Base-by-base conservation (phyloP, 2,797 vertebrate species). In the Pempheris klunzingeri region DNA sequence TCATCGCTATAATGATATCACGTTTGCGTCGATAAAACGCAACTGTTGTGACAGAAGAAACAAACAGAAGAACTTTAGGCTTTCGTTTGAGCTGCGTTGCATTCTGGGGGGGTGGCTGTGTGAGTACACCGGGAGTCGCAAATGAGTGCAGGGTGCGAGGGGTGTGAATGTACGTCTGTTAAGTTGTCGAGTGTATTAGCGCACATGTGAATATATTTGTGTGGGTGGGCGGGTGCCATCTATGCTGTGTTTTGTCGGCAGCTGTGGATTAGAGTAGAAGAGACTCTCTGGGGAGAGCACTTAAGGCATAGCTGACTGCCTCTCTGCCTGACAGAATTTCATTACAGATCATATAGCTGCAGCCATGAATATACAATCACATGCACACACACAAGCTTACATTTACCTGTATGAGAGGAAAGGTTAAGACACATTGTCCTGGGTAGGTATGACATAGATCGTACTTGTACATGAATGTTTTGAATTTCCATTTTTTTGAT, bases 221-320 rank as follows among this genome's bases (percentile, higher is more conserved):
- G 66, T 57, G 22, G 54, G 26, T 30, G n/a, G 30, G 43, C 24
- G 22, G 22, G n/a, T 50, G 30, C 28, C 71, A 50, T 75, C 61
- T n/a, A 26, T 53, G 55, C 55, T 64, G 66, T 70, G 74, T 67
- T 68, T 82, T 67, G 65, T 39, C 28, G 24, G 72, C 13, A 24
- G 28, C 69, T 59, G 67, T 59, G 61, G 63, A 63, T 76, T 71
- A 36, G 50, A 83, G 66, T 30, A 81, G 46, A 79, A 50, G 39
- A 50, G 20, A 57, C 32, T 69, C 39, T 61, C 63, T 20, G 20
- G 46, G 65, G 74, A 38, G 20, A 41, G 41, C 57, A 38, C 22
- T 71, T n/a, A 44, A 65, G 64, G 50, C 26, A 47, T 34, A 72
- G 61, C 24, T 41, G 69, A 46, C 71, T 70, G 57, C 69, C 32